Base-by-base conservation (phyloP, 2,797 vertebrate species). In the Thunnus albacares region DNA sequence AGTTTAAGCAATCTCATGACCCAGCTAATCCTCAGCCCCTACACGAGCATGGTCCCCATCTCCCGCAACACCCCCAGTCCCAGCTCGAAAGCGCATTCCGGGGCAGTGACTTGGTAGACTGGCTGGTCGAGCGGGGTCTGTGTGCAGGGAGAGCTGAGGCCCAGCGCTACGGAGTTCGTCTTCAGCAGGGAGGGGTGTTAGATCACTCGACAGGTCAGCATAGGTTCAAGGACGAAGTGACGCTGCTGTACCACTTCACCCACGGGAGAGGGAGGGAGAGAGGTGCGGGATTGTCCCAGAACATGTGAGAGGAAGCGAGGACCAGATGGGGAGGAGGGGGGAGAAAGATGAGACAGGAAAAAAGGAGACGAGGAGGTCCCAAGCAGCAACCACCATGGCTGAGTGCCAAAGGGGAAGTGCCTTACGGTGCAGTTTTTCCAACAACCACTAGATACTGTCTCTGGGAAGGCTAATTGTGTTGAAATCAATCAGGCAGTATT, bases 31-130 rank as follows among this genome's bases (percentile, higher is more conserved):
- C 10, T 56, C 57, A 14, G 1, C 45, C 17, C 58, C 76, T 9
- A 20, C 70, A 74, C 68, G 81, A 79, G 75, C 68, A 71, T 47
- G 64, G 38, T 45, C 53, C 12, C 35, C 55, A 5, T 49, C 62
- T 15, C 13, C 59, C 33, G n/a, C 77, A 20, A 0, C 67, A 10
- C 13, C 28, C 70, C 20, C 70, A 11, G 63, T 14, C 68, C 56
- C 35, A 0, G 15, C 18, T 11, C 0, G 28, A 73, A n/a, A 26
- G 47, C 1, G 75, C 41, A 30, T 97, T 98, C 91, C 93, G 84
- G 83, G 96, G 96, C 92, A 96, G 94, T 38, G 95, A 97, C 85
- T 90, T 98, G 92, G 96, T 97, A 86, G 95, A 94, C 91, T 98
- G 97, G 97, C 95, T 98, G 14, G 72, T 96, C 8, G 93, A 94